phyloP scores from a whole-genome alignment of 2,797 vertebrate genomes.

The Sebastes kiyomatsui region DNA sequence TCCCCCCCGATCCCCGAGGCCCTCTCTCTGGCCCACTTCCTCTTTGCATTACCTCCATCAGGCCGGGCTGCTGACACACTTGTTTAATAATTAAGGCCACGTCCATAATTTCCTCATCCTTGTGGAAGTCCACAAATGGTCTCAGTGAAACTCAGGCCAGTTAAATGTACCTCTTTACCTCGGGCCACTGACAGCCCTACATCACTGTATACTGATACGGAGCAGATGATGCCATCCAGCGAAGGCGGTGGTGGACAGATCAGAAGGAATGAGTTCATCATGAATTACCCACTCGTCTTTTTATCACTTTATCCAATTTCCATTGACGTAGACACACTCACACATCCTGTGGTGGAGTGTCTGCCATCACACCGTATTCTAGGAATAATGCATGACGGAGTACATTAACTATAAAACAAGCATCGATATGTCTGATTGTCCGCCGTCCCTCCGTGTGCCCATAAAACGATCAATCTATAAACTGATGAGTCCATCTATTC shows the following conservation, averaged over 20 bases:
- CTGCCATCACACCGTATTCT: background rate
- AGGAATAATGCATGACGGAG: conserved; percentile 1
- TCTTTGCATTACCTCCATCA: conserved; percentile 86
- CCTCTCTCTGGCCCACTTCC: conserved; percentile 80
- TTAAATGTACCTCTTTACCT: conserved; percentile 71
- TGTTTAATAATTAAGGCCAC: conserved; percentile 86
- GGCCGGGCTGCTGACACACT: conserved; percentile 83
- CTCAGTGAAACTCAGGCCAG: conserved; percentile 71
- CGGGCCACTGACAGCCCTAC: conserved; percentile 46
- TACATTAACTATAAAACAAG: background rate
- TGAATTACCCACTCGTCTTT: conserved; percentile 16
- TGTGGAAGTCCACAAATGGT: conserved; percentile 82
- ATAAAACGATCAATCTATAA: background rate
- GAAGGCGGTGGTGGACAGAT: background rate
- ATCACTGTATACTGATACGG: conserved; percentile 23
- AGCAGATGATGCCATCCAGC: conserved; percentile 10
- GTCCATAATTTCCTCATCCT: conserved; percentile 81
- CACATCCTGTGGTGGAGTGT: background rate
- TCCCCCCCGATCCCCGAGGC: conserved; percentile 59
- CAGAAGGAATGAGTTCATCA: conserved; percentile 1
- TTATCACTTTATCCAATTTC: conserved; percentile 23
- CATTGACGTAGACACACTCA: conserved; percentile 7
- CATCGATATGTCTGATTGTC: conserved; percentile 11
- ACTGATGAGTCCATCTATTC: background rate
- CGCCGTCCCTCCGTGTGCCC: background rate